These are phyloP conservation scores for Pterocles burchelli DNA, from an alignment of 2,113 vertebrate species.

Conservation along the genomic window DNA sequence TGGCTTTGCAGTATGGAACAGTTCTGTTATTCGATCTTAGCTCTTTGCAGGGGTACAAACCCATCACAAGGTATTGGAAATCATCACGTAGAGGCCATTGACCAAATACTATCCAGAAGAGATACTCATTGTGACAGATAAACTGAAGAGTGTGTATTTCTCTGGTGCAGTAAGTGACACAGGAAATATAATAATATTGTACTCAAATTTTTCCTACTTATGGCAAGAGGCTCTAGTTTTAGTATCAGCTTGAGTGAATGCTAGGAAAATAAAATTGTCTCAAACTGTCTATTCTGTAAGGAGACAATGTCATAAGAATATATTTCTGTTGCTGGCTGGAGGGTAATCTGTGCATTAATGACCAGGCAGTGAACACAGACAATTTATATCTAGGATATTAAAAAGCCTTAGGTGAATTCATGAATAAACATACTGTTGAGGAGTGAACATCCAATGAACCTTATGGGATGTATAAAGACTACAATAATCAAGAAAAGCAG, in stretches of 20 bases:
- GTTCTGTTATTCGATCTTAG: neutral
- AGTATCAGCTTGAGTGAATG: neutral
- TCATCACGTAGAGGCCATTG: neutral
- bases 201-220: neutral
- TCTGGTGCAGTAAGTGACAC: neutral
- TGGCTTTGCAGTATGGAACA: neutral
- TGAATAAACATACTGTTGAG: neutral
- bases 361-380: neutral
- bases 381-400: neutral
- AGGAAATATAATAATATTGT: neutral
- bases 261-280: neutral
- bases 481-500: neutral
- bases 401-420: neutral
- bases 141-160: neutral
- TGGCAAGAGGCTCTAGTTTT: neutral
- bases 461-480: neutral
- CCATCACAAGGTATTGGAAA: neutral
- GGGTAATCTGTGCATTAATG: neutral
- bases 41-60: neutral
- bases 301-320: neutral
- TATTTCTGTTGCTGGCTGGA: neutral
- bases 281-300: neutral
- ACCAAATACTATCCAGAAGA: neutral
- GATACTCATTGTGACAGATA: neutral
- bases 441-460: neutral